phyloP scores from a whole-genome alignment of 2,113 vertebrate species.

The Canis aureus region DNA sequence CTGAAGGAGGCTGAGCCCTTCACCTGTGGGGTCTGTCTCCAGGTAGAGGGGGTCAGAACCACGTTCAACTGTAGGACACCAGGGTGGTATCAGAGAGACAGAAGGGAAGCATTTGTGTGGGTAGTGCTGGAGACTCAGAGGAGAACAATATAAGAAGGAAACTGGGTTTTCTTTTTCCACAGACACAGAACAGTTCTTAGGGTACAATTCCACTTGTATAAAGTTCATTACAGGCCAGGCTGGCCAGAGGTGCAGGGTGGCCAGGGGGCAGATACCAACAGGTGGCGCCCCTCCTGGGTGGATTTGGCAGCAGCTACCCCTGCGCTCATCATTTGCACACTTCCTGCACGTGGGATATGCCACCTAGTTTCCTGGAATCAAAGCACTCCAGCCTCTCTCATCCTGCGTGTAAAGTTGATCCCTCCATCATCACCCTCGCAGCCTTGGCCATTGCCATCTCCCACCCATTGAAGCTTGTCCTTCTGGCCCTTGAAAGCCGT shows the following conservation, averaged over 20 bases:
- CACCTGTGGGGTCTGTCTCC: neutral
- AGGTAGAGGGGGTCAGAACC: neutral
- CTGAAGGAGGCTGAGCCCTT: neutral
- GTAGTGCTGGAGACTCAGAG: accelerated
- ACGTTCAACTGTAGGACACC: no score
- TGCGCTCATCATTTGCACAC: neutral
- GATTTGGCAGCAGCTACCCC: neutral
- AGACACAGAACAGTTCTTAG: accelerated
- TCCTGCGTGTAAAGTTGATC: neutral
- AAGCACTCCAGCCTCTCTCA: neutral
- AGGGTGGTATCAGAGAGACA: neutral
- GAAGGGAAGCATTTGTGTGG: no score
- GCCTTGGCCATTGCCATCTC: neutral
- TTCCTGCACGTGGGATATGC: accelerated
- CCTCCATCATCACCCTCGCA: neutral
- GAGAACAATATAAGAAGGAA: neutral
- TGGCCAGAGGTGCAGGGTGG: neutral
- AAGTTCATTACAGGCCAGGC: neutral
- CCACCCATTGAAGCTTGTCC: no score
- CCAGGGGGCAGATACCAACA: neutral
- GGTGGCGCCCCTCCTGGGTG: neutral
- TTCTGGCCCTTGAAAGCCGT: neutral
- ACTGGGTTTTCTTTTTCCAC: neutral
- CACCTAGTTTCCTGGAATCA: neutral
- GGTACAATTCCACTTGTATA: neutral